phyloP scores from a whole-genome alignment of 2,797 vertebrate genomes.

The Moxostoma hubbsi region DNA sequence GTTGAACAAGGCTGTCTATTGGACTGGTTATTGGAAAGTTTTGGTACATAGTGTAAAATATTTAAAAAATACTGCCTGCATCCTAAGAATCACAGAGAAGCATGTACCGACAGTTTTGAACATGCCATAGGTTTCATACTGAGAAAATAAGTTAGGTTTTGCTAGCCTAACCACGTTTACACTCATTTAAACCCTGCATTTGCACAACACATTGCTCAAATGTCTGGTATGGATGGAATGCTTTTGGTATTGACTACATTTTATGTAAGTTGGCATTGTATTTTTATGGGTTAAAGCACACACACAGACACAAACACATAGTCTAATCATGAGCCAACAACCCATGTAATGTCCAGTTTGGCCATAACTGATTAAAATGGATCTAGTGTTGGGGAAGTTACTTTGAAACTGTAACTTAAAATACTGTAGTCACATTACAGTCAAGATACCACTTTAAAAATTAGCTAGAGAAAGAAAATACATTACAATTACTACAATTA shows the following conservation, averaged over 20 bases:
- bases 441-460: no score
- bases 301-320: slow-evolving; percentile 10
- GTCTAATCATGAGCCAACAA: slow-evolving; percentile 10
- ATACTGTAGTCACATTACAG: no score
- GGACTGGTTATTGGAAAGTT: slow-evolving; percentile 24
- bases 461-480: no score
- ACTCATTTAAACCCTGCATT: neutral
- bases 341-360: slow-evolving; percentile 3
- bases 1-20: slow-evolving; percentile 1
- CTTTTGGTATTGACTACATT: slow-evolving; percentile 11
- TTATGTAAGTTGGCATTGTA: slow-evolving; percentile 23
- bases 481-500: no score
- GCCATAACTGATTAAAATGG: slow-evolving; percentile 31
- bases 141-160: neutral
- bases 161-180: slow-evolving; percentile 13
- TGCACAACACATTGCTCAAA: slow-evolving; percentile 18
- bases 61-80: neutral
- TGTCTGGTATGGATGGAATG: slow-evolving; percentile 46
- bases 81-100: neutral
- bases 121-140: slow-evolving; percentile 10
- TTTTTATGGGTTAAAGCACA: slow-evolving; percentile 24
- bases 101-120: neutral
- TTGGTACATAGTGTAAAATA: neutral
- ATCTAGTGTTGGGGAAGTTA: neutral
- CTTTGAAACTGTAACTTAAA: no score